phyloP scores from a whole-genome alignment of 1,140 invertebrate species.

The Dendrolimus kikuchii region DNA sequence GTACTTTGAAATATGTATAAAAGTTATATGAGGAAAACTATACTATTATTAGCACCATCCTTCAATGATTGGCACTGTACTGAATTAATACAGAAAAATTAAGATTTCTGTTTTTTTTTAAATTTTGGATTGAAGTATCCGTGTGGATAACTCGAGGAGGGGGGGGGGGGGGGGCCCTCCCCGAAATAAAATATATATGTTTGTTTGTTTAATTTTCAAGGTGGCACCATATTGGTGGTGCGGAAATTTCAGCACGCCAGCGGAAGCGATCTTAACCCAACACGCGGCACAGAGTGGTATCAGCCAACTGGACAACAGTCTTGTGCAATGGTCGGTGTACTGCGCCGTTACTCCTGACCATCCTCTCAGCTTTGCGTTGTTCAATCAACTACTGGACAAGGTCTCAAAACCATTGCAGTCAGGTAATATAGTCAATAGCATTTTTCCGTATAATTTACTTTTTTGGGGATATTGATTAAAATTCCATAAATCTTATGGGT shows the following conservation, averaged over 20 bases:
- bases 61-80: too few relatives aligned
- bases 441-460: background rate
- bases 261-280: constrained; percentile 89
- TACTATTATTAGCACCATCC: too few relatives aligned
- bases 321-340: constrained; percentile 85
- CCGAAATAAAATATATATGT: background rate
- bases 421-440: constrained; percentile 29
- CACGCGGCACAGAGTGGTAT: constrained; percentile 94
- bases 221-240: constrained; percentile 88
- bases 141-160: too few relatives aligned
- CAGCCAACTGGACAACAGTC: constrained; percentile 74
- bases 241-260: constrained; percentile 86
- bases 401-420: constrained; percentile 78
- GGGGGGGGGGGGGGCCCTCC: too few relatives aligned
- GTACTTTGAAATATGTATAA: too few relatives aligned
- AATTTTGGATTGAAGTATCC: too few relatives aligned
- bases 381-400: constrained; percentile 78
- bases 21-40: too few relatives aligned
- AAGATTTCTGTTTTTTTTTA: too few relatives aligned
- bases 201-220: constrained; percentile 31
- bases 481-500: too few relatives aligned
- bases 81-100: too few relatives aligned
- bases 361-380: constrained; percentile 82
- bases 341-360: constrained; percentile 82
- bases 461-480: too few relatives aligned